Evolutionary conservation across 2,888 invertebrate species (phyloP).

Genomic region (Stenolophus ochropezus): DNA sequence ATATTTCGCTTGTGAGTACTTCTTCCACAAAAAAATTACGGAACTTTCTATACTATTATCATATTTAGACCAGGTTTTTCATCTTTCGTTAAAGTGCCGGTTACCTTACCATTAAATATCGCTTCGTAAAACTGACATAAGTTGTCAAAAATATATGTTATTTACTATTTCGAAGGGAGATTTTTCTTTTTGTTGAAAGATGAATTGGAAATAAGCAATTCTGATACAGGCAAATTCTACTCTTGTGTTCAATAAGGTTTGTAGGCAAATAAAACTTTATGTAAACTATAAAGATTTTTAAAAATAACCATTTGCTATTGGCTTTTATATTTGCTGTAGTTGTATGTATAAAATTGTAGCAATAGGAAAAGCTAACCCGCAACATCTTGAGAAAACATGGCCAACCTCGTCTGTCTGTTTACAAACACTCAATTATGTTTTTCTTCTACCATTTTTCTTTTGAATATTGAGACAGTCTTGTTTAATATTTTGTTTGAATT

Average conservation of each 20-base stretch:
- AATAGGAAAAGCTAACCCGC: neutral
- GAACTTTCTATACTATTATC: too few species aligned
- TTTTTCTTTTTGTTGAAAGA: neutral
- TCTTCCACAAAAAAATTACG: too few species aligned
- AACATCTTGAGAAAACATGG: neutral
- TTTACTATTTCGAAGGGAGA: too few species aligned
- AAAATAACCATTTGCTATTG: slow-evolving; percentile 2
- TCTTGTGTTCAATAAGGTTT: neutral
- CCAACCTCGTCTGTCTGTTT: neutral
- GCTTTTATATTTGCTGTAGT: neutral
- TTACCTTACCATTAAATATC: too few species aligned
- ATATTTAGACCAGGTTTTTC: too few species aligned
- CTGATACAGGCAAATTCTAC: neutral
- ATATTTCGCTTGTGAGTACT: too few species aligned
- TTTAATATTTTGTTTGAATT: slow-evolving; percentile 33
- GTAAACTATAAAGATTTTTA: neutral
- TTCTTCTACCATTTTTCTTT: neutral
- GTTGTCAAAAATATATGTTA: too few species aligned
- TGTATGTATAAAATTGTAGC: neutral
- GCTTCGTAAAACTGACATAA: too few species aligned
- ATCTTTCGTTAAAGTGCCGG: too few species aligned
- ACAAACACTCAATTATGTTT: slow-evolving; percentile 22
- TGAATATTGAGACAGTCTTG: slow-evolving; percentile 5
- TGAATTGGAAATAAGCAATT: neutral
- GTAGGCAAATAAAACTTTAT: neutral